Base-by-base conservation (phyloP, 2,113 vertebrate genomes). In the Amblyopsis rosae region DNA sequence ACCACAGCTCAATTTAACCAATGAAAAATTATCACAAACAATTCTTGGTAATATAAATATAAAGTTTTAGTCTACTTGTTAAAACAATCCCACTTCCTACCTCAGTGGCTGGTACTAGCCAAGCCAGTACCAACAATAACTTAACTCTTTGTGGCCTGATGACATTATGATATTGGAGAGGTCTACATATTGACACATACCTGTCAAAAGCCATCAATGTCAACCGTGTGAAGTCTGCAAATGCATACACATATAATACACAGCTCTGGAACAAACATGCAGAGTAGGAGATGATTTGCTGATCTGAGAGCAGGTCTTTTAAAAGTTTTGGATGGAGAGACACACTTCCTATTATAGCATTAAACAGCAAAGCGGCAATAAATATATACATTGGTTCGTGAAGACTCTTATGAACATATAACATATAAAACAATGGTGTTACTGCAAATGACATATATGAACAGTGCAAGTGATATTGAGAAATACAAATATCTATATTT, bases 1-100 rank as follows among this genome's bases (percentile, higher is more conserved):
- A 15, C 15, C 33, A 47, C 59, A 61, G 10, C 59, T 16, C 9
- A 32, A 12, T 61, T 61, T 61, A 15, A 61, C 59, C 11, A 61
- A 15, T 1, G 59, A 61, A 61, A 9, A 61, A 41, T 46, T 61
- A 46, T 61, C 59, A 61, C 59, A 61, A 46, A 7, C 13, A 61
- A 61, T 61, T 46, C 59, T 41, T 9, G 1, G 10, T 16, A 61
- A 17, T 5, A 16, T 41, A n/a, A 45, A 45, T 47, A 41, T 41
- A 61, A 0, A 61, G 41, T n/a, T 6, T 13, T 45, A 61, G 15
- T 9, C 13, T 61, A 11, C 13, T 16, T 1, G 59, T 9, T 15
- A 61, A 61, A 61, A 61, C 41, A 46, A 46, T 3, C 3, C 0
- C 59, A 45, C 35, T 15, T 46, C 59, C 59, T 2, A 45, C n/a